These are phyloP conservation scores for Calliopum simillimum DNA, from an alignment of 2,888 invertebrate genomes.

Conservation along the genomic window DNA sequence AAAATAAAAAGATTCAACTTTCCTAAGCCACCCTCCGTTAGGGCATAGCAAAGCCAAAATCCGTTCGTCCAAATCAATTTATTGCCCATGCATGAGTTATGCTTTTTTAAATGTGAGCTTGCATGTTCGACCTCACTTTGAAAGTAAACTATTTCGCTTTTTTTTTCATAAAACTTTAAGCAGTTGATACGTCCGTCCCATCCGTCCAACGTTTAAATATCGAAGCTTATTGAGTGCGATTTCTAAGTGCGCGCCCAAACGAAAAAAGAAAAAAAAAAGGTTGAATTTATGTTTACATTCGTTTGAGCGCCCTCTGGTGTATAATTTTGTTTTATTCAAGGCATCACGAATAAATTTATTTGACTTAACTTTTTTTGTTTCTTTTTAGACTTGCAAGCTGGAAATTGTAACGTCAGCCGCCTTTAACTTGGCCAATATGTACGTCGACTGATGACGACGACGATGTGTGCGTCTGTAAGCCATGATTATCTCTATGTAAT, in stretches of 20 bases:
- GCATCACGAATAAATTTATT: conserved; percentile 49
- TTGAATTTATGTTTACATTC: conserved; percentile 49
- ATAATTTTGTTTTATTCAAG: conserved; percentile 59
- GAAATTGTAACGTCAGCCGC: conserved; percentile 24
- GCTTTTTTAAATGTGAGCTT: conserved; percentile 43
- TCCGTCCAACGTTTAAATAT: conserved; percentile 7
- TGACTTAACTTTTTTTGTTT: conserved; percentile 14
- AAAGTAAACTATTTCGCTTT: too few species aligned
- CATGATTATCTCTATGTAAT: conserved; percentile 20
- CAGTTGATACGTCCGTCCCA: not conserved
- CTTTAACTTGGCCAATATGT: conserved; percentile 19
- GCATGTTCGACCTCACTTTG: conserved; percentile 3
- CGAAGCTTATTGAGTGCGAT: conserved; percentile 29
- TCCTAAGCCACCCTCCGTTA: too few species aligned
- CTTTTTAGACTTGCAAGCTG: not conserved
- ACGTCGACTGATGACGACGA: not conserved
- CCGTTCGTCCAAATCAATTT: conserved; percentile 40
- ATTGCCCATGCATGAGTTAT: conserved; percentile 42
- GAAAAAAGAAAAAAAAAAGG: not conserved
- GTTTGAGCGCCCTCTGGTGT: conserved; percentile 58
- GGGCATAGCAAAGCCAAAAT: not conserved
- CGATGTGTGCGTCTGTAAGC: conserved; percentile 21
- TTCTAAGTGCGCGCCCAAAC: conserved; percentile 15
- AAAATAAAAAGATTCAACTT: too few species aligned
- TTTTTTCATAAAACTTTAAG: not conserved